Base-by-base conservation (phyloP, 2,888 invertebrate genomes). In the Lithophane socia region DNA sequence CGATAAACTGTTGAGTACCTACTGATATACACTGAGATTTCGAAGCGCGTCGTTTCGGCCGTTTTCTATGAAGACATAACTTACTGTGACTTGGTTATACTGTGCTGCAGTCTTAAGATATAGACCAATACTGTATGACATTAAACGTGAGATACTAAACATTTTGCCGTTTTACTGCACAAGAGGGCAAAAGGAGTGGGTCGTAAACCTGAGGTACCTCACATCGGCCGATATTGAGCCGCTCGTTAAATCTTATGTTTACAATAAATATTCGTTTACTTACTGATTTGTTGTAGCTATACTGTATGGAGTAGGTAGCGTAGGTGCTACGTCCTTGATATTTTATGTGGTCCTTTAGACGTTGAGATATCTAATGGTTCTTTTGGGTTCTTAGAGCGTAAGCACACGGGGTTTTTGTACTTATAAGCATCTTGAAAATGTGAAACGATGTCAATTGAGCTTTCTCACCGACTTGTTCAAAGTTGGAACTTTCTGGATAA, bases 201-300 rank as follows among this genome's bases (percentile, higher is more conserved):
- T 71, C 80, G 42, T 86, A 79, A 83, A 82, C 13, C 9, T 24
- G 60, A 60, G 24, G 68, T 79, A 64, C 77, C 77, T 79, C 78
- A 85, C 49, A 24, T 71, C 68, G 16, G 37, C 54, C 74, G 47
- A 79, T 79, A 79, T 75, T 69, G 69, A 63, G 37, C 7, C 64
- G 44, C 56, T 81, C 77, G 83, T 86, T 79, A 79, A 84, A 82
- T 21, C 44, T 76, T 71, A 75, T 77, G 77, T 77, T 69, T 75
- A 64, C 44, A 67, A 70, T 86, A 82, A 79, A 84, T 78, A 67
- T 79, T 75, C 67, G n/a, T 74, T 75, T 71, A 29, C 64, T 64
- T 56, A 49, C 21, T 54, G 72, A 80, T 81, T 69, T 73, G 63
- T 73, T 68, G 67, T 60, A 29, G 10, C 1, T 44, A 44, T n/a